Evolutionary conservation across 2,888 invertebrate species (phyloP).

Genomic region (Cephalotes varians): DNA sequence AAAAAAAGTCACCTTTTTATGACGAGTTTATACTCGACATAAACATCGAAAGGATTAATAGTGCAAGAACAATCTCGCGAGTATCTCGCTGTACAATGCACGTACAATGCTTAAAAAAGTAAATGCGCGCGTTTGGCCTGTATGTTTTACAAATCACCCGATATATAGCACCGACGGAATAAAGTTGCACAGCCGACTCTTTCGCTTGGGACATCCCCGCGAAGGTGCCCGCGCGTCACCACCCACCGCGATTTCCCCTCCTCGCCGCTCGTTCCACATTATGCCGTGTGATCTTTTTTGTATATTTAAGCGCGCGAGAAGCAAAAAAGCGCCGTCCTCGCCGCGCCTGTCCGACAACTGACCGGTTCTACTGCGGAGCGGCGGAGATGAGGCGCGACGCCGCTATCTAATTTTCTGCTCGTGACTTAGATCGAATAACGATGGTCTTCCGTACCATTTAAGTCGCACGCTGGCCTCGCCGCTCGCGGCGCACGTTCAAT

Average conservation of each 20-base stretch:
- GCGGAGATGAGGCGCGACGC: conserved; percentile 22
- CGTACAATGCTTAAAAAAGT: too few species aligned
- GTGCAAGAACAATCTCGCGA: neutral
- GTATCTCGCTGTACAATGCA: neutral
- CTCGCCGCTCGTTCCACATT: conserved; percentile 17
- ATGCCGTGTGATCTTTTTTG: conserved; percentile 33
- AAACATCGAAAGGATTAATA: too few species aligned
- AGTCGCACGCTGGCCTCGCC: conserved; percentile 30
- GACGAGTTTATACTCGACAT: too few species aligned
- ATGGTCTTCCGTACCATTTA: conserved; percentile 46
- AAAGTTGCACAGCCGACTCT: neutral
- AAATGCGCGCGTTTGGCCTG: too few species aligned
- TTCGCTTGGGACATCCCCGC: neutral
- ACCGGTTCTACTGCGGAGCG: conserved; percentile 54
- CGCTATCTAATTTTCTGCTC: conserved; percentile 57
- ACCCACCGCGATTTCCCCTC: conserved; percentile 18
- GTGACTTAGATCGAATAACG: conserved; percentile 54
- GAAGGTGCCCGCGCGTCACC: neutral
- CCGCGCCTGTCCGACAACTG: conserved; percentile 52
- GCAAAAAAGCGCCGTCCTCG: conserved; percentile 30
- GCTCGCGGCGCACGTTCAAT: conserved; percentile 42
- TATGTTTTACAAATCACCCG: conserved; percentile 17
- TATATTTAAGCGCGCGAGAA: conserved; percentile 27
- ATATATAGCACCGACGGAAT: conserved; percentile 7
- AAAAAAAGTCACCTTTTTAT: too few species aligned